A percentile compares a stretch with the other conserved stretches of the same genome.
Conservation (phyloP, 2,797 vertebrate genomes). For the Mormyrops boulengeri region DNA sequence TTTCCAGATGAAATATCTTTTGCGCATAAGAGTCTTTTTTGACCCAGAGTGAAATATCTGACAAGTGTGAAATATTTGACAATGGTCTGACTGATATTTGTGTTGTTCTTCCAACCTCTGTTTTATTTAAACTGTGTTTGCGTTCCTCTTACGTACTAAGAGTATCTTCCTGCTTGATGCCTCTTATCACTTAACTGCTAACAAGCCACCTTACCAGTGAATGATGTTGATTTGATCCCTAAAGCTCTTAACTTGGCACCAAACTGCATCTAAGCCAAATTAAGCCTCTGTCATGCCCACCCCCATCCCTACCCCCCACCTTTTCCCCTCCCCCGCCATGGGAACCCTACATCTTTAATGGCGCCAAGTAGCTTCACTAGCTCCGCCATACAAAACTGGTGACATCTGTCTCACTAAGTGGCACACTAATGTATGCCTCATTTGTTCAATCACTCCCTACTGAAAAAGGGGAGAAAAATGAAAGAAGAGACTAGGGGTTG, state of each 20-base stretch:
- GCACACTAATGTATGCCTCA: conserved; percentile 61
- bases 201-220: conserved; percentile 68
- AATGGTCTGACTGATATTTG: background rate
- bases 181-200: conserved; percentile 58
- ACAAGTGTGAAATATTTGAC: background rate
- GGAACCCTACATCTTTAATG: conserved; percentile 73
- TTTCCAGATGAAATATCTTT: background rate
- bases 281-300: conserved; percentile 33
- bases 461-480: conserved; percentile 43
- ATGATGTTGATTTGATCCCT: conserved; percentile 62
- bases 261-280: conserved; percentile 25
- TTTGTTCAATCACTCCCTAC: conserved; percentile 57
- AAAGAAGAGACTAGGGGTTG: conserved; percentile 11
- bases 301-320: conserved; percentile 51
- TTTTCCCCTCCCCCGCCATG: conserved; percentile 54
- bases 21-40: background rate
- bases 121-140: conserved; percentile 1
- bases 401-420: conserved; percentile 69
- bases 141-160: background rate
- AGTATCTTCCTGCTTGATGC: background rate
- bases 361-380: conserved; percentile 53
- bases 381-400: conserved; percentile 63
- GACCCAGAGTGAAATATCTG: background rate
- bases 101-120: background rate
- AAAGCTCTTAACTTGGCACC: conserved; percentile 61